Evolutionary conservation across 2,113 vertebrate genomes (phyloP).

Genomic region (Tenrec ecaudatus): DNA sequence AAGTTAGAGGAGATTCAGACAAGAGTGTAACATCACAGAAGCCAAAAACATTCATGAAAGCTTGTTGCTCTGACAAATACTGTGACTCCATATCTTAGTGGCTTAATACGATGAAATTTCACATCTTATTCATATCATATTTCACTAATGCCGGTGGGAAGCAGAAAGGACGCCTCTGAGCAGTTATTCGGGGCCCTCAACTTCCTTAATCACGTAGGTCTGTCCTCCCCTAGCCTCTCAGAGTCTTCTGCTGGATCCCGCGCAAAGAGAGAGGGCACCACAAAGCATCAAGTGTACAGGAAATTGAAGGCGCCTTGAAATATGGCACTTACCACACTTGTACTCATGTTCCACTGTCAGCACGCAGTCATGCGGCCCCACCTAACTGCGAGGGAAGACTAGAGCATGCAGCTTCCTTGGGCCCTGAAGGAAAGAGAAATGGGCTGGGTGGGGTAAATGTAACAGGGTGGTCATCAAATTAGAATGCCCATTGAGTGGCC

Average conservation of each 20-base stretch:
- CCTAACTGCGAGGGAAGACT: slow-evolving; percentile 15
- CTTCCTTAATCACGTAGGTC: background rate
- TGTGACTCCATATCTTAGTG: background rate
- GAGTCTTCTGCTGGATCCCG: background rate
- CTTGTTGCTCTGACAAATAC: background rate
- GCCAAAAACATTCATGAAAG: background rate
- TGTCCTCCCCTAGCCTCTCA: background rate
- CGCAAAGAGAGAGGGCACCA: background rate
- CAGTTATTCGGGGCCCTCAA: background rate
- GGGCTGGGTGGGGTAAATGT: background rate
- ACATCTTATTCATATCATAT: background rate
- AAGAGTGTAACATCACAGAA: background rate
- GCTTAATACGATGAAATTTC: background rate
- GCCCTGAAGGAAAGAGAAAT: slow-evolving; percentile 39
- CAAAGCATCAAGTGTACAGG: background rate
- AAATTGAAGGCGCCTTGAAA: background rate
- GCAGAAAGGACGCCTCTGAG: background rate
- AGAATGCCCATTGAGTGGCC: background rate
- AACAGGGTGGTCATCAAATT: background rate
- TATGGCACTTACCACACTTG: slow-evolving; percentile 8
- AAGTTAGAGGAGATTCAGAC: background rate
- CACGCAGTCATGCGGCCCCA: background rate
- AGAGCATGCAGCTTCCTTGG: slow-evolving; percentile 22
- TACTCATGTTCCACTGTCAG: slow-evolving; percentile 34
- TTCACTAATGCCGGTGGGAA: background rate